These are phyloP conservation scores for Eurypyga helias DNA, from an alignment of 2,113 vertebrate species.

Conservation along the genomic window DNA sequence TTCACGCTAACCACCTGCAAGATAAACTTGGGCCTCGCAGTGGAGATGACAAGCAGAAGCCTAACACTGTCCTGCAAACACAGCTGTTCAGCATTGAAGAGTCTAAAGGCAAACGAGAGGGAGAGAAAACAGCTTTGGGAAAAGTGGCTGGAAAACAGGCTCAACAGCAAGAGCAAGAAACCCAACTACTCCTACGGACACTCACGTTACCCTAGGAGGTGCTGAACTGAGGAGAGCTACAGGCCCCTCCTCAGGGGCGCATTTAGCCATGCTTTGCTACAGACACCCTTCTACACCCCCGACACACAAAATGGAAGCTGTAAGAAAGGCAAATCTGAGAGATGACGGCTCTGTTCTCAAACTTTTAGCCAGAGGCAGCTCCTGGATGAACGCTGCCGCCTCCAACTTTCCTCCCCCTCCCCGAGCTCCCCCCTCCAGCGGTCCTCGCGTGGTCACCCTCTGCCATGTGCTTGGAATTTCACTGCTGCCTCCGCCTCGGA, in stretches of 20 bases:
- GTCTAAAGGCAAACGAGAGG: constrained; percentile 45
- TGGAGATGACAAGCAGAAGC: constrained; percentile 53
- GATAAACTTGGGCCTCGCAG: not conserved
- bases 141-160: constrained; percentile 50
- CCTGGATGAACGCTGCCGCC: not conserved
- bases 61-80: constrained; percentile 40
- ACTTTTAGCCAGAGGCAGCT: constrained; percentile 1
- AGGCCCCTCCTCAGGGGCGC: not conserved
- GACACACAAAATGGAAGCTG: constrained; percentile 50
- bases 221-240: not conserved
- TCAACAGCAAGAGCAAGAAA: constrained; percentile 37
- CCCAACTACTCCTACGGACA: not conserved
- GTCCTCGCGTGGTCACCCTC: constrained; percentile 35
- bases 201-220: not conserved
- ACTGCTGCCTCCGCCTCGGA: constrained; percentile 41
- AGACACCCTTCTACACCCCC: not conserved
- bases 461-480: constrained; percentile 64
- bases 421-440: constrained; percentile 7
- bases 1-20: constrained; percentile 15
- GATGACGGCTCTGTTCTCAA: constrained; percentile 50
- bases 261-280: not conserved
- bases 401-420: constrained; percentile 7
- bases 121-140: constrained; percentile 17
- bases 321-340: constrained; percentile 58
- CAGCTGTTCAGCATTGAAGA: constrained; percentile 39